phyloP scores from a whole-genome alignment of 2,113 vertebrate genomes.

The Perca fluviatilis region DNA sequence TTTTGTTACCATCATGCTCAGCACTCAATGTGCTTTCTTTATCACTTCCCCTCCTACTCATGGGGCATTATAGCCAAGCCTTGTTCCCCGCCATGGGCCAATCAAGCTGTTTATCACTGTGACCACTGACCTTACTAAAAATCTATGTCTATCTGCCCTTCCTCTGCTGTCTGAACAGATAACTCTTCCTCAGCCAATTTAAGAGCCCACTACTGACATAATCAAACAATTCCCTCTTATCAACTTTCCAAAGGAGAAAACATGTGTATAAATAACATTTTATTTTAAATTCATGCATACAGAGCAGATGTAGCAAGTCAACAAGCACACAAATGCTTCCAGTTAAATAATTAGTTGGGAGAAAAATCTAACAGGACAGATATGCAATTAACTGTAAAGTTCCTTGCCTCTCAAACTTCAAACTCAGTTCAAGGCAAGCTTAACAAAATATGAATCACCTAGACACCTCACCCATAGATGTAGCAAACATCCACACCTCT shows the following conservation, averaged over 20 bases:
- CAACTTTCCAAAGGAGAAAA: background rate
- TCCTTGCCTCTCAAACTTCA: background rate
- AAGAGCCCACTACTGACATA: background rate
- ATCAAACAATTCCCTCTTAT: background rate
- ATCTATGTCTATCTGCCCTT: conserved; percentile 42
- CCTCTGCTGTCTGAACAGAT: conserved; percentile 14
- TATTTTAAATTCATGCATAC: background rate
- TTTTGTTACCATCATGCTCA: conserved; percentile 88
- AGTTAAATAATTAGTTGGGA: background rate
- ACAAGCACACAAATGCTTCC: background rate
- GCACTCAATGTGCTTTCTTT: conserved; percentile 90
- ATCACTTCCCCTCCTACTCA: conserved; percentile 93
- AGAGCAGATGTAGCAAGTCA: background rate
- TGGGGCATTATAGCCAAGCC: conserved; percentile 88
- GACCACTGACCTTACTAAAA: conserved; percentile 28
- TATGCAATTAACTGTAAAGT: background rate
- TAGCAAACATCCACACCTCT: background rate
- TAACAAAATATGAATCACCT: background rate
- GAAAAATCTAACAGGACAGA: background rate
- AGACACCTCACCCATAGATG: background rate
- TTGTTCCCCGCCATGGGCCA: conserved; percentile 83
- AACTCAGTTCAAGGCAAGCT: background rate
- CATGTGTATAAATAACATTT: background rate
- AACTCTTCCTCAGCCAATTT: background rate
- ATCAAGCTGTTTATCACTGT: conserved; percentile 57